Conservation (phyloP, 2,888 invertebrate genomes). For the Emesis russula region DNA sequence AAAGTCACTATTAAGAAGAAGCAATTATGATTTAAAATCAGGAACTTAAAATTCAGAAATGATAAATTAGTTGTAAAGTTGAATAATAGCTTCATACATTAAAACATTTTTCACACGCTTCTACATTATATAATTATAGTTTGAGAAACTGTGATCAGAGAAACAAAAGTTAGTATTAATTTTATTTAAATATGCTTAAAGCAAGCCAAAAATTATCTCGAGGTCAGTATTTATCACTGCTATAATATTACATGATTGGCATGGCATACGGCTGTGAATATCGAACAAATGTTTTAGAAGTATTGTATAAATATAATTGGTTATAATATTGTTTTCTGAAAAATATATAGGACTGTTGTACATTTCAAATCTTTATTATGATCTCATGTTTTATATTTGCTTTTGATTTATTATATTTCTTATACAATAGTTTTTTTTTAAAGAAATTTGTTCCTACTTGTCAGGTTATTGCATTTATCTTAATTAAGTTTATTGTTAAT, state of each 20-base stretch:
- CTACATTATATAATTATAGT: slow-evolving; percentile 22
- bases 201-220: slow-evolving; percentile 4
- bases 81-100: neutral
- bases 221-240: slow-evolving; percentile 28
- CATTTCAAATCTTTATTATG: slow-evolving; percentile 13
- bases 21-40: neutral
- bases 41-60: neutral
- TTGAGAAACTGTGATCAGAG: slow-evolving; percentile 4
- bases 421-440: slow-evolving; percentile 23
- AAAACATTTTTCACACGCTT: too few relatives aligned
- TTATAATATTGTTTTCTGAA: neutral
- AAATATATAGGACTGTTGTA: neutral
- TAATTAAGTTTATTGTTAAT: slow-evolving; percentile 8
- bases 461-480: slow-evolving; percentile 18
- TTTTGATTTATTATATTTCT: slow-evolving; percentile 42
- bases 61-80: neutral
- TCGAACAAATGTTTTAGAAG: neutral
- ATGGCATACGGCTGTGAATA: slow-evolving; percentile 18
- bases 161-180: neutral
- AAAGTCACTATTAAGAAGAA: neutral
- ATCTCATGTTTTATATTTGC: slow-evolving; percentile 41
- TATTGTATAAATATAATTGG: slow-evolving; percentile 11
- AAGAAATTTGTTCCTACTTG: slow-evolving; percentile 22
- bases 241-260: slow-evolving; percentile 16
- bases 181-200: neutral